phyloP scores from a whole-genome alignment of 2,113 vertebrate species.

The Loxodonta africana region DNA sequence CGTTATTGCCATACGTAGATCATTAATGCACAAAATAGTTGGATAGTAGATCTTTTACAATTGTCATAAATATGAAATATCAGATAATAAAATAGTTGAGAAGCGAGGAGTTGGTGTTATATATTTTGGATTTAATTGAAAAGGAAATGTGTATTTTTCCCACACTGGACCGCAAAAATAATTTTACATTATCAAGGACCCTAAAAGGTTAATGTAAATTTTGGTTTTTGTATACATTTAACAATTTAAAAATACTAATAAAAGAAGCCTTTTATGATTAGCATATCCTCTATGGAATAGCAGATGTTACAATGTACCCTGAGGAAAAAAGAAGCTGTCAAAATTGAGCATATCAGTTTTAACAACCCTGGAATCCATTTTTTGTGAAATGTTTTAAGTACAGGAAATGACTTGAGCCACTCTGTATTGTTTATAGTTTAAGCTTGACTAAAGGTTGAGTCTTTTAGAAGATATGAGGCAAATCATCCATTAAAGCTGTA shows the following conservation, averaged over 20 bases:
- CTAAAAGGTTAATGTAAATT: background rate
- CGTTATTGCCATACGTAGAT: too few relatives aligned
- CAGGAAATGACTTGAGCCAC: conserved; percentile 65
- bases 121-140: conserved; percentile 42
- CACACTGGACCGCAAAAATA: background rate
- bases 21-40: too few relatives aligned
- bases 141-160: background rate
- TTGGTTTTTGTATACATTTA: conserved; percentile 16
- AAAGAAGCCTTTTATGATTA: background rate
- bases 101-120: too few relatives aligned
- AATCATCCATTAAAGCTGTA: conserved; percentile 26
- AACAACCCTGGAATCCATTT: conserved; percentile 62
- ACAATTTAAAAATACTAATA: background rate
- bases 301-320: conserved; percentile 14
- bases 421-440: background rate
- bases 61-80: too few relatives aligned
- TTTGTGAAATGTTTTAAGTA: conserved; percentile 71
- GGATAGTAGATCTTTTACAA: too few relatives aligned
- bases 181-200: background rate
- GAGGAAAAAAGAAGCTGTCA: conserved; percentile 55
- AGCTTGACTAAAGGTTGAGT: conserved; percentile 46
- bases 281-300: background rate
- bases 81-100: too few relatives aligned
- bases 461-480: conserved; percentile 16
- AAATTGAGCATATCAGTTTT: conserved; percentile 61